Conservation (phyloP, 2,113 vertebrate genomes). For the Proterorhinus semilunaris region DNA sequence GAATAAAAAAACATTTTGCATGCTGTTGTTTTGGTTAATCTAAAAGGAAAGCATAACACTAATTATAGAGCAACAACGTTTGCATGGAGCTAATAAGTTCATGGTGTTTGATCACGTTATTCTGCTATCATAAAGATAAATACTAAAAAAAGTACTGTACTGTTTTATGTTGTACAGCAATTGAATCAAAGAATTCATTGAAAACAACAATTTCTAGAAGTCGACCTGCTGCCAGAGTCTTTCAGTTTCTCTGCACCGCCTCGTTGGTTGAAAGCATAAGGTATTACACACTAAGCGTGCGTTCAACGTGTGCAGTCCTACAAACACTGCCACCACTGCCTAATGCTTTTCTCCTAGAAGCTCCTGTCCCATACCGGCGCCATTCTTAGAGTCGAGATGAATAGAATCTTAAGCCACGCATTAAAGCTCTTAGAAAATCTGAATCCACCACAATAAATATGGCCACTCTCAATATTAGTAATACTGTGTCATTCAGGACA, state of each 20-base stretch:
- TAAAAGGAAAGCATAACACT: no score
- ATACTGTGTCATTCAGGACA: conserved; percentile 41
- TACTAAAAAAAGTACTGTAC: background rate
- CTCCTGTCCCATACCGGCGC: conserved; percentile 38
- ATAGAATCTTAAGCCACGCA: conserved; percentile 47
- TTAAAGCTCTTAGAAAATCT: conserved; percentile 43
- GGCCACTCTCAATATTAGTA: conserved; percentile 65
- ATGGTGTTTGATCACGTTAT: background rate
- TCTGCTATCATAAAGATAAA: background rate
- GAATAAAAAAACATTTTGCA: no score
- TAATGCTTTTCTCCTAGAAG: conserved; percentile 52
- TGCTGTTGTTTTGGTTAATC: no score
- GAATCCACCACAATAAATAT: conserved; percentile 28
- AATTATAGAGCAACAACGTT: no score
- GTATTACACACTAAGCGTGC: conserved; percentile 27
- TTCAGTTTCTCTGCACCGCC: conserved; percentile 14
- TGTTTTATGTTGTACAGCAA: background rate
- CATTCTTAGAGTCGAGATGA: conserved; percentile 41
- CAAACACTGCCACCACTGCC: conserved; percentile 50
- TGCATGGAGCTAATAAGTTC: no score
- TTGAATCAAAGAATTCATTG: conserved; percentile 14
- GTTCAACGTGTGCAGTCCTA: conserved; percentile 65
- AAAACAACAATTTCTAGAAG: conserved; percentile 8
- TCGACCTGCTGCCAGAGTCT: conserved; percentile 30
- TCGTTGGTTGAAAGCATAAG: conserved; percentile 41